Evolutionary conservation across 2,888 invertebrate genomes (phyloP), one percentile per base, ranked within the genome.

Genomic region (Smittia aterrima): DNA sequence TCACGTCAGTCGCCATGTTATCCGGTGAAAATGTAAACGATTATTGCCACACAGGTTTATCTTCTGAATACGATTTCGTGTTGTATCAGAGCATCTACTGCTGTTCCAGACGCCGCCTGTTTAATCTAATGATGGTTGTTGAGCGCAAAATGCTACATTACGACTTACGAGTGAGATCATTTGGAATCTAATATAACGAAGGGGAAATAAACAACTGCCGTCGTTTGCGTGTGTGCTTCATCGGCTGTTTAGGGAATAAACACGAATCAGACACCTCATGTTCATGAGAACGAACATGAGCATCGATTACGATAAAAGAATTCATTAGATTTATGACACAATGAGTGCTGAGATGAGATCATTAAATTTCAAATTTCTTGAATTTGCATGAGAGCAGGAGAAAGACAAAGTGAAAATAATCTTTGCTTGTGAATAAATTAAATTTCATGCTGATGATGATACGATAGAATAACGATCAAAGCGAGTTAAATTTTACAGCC

Each of bases 121-220:
- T 18, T 58, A 58, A 58, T 58, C 58, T 58, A 58, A 58, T 22
- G 58, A 22, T 13, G 58, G 58, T 22, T 58, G 58, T 22, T 58
- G 18, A 13, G 22, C 22, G 18, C n/a, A 47, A 47, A 47, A 47
- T 47, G 47, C 47, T 47, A 47, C 47, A 47, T 58, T 58, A 22
- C 13, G 47, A 47, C 4, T 38, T 4, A 38, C 38, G 38, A 38
- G 38, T 4, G 47, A 47, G 47, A 47, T 47, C 47, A n/a, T 47
- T 47, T 47, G 16, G 47, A 13, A n/a, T 18, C 58, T 22, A 58
- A 58, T 58, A 22, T 20, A 6, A 3, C 18, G 4, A 58, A n/a
- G n/a, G n/a, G 58, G 22, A 22, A 47, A 58, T 22, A 58, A 22
- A 18, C 58, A 58, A 58, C 58, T 18, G 58, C 58, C n/a, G 4